Evolutionary conservation across 2,888 invertebrate species (phyloP).

Genomic region (Volucella inflata): DNA sequence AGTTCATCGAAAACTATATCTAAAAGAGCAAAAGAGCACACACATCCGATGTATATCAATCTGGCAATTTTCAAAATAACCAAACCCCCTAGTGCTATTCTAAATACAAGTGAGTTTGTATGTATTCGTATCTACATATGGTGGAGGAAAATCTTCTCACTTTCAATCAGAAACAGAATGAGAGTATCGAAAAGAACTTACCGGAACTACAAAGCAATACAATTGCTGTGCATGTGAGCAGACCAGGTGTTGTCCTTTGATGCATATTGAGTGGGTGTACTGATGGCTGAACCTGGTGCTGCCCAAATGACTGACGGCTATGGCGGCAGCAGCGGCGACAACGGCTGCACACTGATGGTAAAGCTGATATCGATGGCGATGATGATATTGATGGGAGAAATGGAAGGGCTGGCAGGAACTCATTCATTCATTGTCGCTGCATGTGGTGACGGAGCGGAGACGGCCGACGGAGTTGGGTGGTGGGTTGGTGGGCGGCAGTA

Average conservation of each 20-base stretch:
- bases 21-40: constrained; percentile 5
- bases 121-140: no score
- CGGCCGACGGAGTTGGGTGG: not conserved
- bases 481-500: constrained; percentile 6
- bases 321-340: constrained; percentile 49
- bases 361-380: constrained; percentile 10
- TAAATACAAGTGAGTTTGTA: not conserved
- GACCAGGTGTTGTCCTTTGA: constrained; percentile 80
- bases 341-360: constrained; percentile 48
- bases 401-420: constrained; percentile 46
- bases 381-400: constrained; percentile 59
- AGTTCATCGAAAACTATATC: no score
- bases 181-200: constrained; percentile 78
- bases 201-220: constrained; percentile 84
- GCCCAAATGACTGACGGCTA: constrained; percentile 69
- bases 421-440: constrained; percentile 69
- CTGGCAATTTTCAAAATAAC: constrained; percentile 58
- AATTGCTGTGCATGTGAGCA: constrained; percentile 84
- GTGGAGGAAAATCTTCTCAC: constrained; percentile 49
- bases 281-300: constrained; percentile 60
- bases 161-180: constrained; percentile 63
- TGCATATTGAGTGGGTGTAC: constrained; percentile 64
- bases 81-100: constrained; percentile 3
- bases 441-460: constrained; percentile 44
- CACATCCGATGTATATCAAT: constrained; percentile 48